Conservation (phyloP, 37 sponge, comb jelly and placozoan species). For the Beroe ovata region DNA sequence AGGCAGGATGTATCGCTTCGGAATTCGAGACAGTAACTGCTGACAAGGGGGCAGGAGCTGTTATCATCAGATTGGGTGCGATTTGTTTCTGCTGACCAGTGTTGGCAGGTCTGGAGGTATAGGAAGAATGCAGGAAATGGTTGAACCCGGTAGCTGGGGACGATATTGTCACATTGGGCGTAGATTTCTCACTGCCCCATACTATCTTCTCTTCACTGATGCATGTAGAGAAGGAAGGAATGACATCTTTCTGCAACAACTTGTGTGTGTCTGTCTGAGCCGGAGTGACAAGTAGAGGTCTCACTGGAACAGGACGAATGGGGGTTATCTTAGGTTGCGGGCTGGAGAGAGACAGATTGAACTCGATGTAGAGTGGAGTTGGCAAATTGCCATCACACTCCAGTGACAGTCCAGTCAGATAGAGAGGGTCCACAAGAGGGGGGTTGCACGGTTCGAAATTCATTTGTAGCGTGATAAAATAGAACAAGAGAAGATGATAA, state of each 20-base stretch:
- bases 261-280: background rate
- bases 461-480: too few species aligned
- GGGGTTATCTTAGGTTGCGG: background rate
- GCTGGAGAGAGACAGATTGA: background rate
- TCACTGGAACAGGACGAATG: conserved; percentile 24
- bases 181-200: background rate
- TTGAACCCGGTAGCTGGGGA: background rate
- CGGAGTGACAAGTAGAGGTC: background rate
- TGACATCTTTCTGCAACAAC: background rate
- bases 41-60: background rate
- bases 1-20: background rate
- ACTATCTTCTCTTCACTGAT: background rate
- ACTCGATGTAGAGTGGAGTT: background rate
- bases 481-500: background rate
- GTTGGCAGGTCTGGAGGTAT: background rate
- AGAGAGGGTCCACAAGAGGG: conserved; percentile 53
- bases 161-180: background rate
- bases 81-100: background rate
- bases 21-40: background rate
- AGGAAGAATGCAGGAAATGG: too few species aligned
- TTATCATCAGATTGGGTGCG: background rate
- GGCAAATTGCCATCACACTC: background rate
- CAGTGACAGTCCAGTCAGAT: background rate
- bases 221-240: background rate
- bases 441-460: conserved; percentile 65